These are phyloP conservation scores for Zosterops borbonicus DNA, from an alignment of 2,113 vertebrate species.

Conservation along the genomic window DNA sequence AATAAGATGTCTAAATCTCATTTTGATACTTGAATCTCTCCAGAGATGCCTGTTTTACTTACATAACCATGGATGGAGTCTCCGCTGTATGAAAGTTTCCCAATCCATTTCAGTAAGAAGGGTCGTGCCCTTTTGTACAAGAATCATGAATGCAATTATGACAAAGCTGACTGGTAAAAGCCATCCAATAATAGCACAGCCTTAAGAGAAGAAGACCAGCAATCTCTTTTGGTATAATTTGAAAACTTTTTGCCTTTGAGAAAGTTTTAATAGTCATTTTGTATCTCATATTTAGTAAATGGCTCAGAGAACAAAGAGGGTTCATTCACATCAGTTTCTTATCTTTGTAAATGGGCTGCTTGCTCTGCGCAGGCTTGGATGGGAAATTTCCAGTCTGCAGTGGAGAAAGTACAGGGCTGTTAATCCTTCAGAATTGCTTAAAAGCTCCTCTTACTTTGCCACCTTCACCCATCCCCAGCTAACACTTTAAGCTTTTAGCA, in stretches of 20 bases:
- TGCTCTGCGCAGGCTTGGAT: not conserved
- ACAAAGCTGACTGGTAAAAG: not conserved
- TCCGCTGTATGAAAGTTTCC: not conserved
- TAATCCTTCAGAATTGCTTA: not conserved
- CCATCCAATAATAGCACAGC: not conserved
- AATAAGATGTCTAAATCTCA: not conserved
- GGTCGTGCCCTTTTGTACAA: slow-evolving; percentile 7
- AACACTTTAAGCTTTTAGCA: not conserved
- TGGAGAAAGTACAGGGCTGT: not conserved
- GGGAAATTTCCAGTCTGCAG: not conserved
- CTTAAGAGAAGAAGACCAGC: not conserved
- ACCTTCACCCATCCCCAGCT: not conserved
- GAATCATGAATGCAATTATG: not conserved
- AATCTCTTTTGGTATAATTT: not conserved
- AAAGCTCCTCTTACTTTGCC: not conserved
- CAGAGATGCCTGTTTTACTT: not conserved
- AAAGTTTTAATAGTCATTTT: not conserved
- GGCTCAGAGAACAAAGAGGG: not conserved
- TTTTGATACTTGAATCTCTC: not conserved
- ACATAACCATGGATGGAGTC: not conserved
- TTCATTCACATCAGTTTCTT: not conserved
- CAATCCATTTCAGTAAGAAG: not conserved
- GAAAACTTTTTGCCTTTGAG: slow-evolving; percentile 11
- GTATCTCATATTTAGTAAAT: not conserved
- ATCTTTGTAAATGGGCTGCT: not conserved